Conservation (phyloP, 2,113 vertebrate species). For the Archocentrus centrarchus region DNA sequence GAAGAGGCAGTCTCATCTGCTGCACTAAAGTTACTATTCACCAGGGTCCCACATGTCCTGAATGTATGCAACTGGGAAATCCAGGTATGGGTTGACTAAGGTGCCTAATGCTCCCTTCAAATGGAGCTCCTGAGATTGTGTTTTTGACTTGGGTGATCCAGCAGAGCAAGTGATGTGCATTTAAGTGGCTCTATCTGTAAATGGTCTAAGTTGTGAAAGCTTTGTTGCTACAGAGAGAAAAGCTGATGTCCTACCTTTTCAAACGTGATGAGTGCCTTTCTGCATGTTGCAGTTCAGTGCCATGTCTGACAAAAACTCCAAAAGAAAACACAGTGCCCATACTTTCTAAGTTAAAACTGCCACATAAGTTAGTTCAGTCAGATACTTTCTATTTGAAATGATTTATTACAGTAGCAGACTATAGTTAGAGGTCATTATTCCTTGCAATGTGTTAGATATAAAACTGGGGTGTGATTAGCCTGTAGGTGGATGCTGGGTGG, state of each 20-base stretch:
- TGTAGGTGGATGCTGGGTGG: background rate
- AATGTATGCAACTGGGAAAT: constrained; percentile 51
- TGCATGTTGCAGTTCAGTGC: background rate
- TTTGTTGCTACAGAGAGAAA: background rate
- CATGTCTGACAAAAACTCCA: too few relatives aligned
- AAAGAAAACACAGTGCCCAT: background rate
- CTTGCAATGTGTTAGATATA: background rate
- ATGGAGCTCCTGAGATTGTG: constrained; percentile 15
- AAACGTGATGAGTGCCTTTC: background rate
- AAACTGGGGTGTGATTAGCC: background rate
- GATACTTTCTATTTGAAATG: background rate
- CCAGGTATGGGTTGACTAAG: constrained; percentile 12
- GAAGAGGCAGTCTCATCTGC: constrained; percentile 69
- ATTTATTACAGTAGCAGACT: background rate
- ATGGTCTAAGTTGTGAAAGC: background rate
- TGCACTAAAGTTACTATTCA: constrained; percentile 49
- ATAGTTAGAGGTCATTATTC: background rate
- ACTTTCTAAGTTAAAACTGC: background rate
- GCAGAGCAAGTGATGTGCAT: background rate
- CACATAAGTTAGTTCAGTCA: background rate
- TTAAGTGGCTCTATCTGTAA: background rate
- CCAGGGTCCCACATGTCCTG: constrained; percentile 31
- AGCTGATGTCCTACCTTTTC: background rate
- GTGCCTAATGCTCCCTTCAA: constrained; percentile 8
- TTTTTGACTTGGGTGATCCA: constrained; percentile 16